phyloP scores from a whole-genome alignment of 2,113 vertebrate genomes.

The Oceanodroma tethys region DNA sequence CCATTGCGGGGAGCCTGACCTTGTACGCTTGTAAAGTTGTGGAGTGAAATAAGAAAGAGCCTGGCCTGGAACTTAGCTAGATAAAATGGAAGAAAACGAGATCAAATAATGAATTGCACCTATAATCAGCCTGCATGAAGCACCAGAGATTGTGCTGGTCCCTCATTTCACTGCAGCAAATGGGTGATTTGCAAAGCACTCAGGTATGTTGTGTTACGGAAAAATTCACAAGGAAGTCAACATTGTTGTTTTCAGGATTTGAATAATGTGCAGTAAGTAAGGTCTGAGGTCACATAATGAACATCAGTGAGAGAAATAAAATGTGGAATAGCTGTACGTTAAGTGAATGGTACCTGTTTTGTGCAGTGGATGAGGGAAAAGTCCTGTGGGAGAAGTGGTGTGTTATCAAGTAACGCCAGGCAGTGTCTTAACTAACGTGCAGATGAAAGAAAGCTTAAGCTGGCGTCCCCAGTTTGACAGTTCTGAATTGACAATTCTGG shows the following conservation, averaged over 20 bases:
- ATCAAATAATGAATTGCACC: background rate
- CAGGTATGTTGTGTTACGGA: rapidly evolving
- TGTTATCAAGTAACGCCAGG: background rate
- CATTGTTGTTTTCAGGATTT: background rate
- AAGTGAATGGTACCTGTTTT: rapidly evolving
- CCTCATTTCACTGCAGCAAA: rapidly evolving
- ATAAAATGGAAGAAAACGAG: background rate
- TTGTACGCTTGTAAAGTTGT: too few species aligned
- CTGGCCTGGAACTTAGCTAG: background rate
- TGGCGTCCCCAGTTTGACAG: background rate
- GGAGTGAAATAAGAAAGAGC: background rate
- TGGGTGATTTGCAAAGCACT: background rate
- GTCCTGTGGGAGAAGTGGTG: background rate
- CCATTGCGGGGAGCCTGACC: rapidly evolving
- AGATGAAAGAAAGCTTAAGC: background rate
- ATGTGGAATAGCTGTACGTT: rapidly evolving
- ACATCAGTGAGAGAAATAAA: background rate
- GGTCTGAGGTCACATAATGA: background rate
- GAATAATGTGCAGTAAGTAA: rapidly evolving
- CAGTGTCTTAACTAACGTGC: background rate
- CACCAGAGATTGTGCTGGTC: background rate
- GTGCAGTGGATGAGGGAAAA: background rate
- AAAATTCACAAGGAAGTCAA: background rate
- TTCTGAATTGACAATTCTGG: too few species aligned
- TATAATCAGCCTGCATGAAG: background rate